These are phyloP conservation scores for Psittacula echo DNA, from an alignment of 2,797 vertebrate species.

Conservation along the genomic window DNA sequence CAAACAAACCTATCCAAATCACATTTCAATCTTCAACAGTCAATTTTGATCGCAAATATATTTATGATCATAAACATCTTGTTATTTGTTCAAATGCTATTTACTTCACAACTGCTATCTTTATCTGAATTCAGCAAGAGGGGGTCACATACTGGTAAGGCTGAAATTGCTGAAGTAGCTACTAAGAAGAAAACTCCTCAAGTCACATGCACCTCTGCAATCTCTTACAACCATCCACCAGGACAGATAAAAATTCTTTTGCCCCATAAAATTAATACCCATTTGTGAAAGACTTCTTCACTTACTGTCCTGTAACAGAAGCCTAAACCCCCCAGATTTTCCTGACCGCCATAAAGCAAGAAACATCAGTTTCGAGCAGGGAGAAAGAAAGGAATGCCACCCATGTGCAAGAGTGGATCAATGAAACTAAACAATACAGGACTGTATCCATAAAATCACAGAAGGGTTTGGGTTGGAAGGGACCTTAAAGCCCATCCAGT, in stretches of 20 bases:
- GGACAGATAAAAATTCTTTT: background rate
- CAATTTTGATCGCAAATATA: background rate
- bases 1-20: background rate
- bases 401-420: background rate
- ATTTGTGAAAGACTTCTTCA: background rate
- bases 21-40: background rate
- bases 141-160: background rate
- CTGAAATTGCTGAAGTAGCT: background rate
- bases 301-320: background rate
- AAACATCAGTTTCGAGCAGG: background rate
- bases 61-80: background rate
- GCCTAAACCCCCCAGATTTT: background rate
- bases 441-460: background rate
- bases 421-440: background rate
- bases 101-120: background rate
- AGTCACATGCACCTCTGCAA: background rate
- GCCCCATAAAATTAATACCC: background rate
- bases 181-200: background rate
- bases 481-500: background rate
- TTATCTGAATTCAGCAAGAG: background rate
- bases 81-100: background rate
- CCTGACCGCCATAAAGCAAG: background rate
- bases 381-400: background rate
- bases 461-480: background rate
- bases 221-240: background rate